Evolutionary conservation across 2,113 vertebrate species (phyloP).

Genomic region (Ranitomeya variabilis): DNA sequence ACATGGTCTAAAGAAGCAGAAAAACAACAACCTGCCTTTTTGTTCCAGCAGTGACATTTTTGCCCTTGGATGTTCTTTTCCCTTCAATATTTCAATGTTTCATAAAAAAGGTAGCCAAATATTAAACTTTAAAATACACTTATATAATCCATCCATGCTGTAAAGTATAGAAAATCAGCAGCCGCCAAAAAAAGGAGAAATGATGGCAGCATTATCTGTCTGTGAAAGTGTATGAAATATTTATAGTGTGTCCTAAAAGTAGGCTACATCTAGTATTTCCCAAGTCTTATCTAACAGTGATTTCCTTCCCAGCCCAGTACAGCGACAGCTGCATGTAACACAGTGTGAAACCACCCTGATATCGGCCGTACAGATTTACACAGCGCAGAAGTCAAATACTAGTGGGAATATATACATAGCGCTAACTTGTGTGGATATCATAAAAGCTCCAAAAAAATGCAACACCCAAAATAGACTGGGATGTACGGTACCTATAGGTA

Average conservation of each 20-base stretch:
- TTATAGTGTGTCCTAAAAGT: slow-evolving; percentile 1
- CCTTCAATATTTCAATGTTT: too few species aligned
- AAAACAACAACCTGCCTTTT: too few species aligned
- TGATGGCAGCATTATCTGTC: neutral
- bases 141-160: neutral
- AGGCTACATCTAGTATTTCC: slow-evolving; percentile 3
- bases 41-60: too few species aligned
- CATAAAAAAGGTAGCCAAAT: too few species aligned
- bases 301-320: slow-evolving; percentile 1
- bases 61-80: too few species aligned
- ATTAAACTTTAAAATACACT: too few species aligned
- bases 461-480: too few species aligned
- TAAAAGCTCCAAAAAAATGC: too few species aligned
- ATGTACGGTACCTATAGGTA: too few species aligned
- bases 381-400: neutral
- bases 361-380: neutral
- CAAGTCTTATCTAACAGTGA: neutral
- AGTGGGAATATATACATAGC: neutral
- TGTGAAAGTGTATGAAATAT: neutral
- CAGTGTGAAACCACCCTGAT: neutral
- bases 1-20: too few species aligned
- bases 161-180: neutral
- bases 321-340: neutral
- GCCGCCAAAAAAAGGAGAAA: neutral
- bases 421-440: too few species aligned